Evolutionary conservation across 2,797 vertebrate species (phyloP), one percentile per base, ranked within the genome.

Genomic region (Eulemur albifrons): DNA sequence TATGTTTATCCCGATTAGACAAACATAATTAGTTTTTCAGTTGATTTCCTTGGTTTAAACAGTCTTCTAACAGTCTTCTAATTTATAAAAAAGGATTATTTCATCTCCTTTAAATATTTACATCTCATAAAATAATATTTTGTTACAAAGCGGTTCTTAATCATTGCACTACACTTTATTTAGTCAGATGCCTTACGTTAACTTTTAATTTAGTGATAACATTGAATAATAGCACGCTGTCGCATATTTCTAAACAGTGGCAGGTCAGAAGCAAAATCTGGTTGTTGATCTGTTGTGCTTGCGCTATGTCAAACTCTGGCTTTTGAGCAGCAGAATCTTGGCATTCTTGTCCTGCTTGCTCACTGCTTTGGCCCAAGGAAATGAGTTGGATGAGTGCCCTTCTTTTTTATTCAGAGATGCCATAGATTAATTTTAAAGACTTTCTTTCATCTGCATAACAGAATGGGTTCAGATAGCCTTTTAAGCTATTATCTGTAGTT

Each of bases 371-470:
- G 94, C 93, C 97, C 89, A 97, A 96, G 95, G 94, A 93, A 97
- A 96, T 40, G 92, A 95, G 79, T 95, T 97, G 96, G 97, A 97
- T 87, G 69, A 94, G 72, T 97, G 94, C 93, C 94, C 67, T 93
- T 90, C 63, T 97, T 96, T 94, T 73, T 93, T 90, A 95, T 97
- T 97, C 93, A 86, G 94, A 97, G 97, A 97, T 95, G 98, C 97
- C 90, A 96, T 88, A 97, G 97, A 97, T 97, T 96, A 97, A 98
- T 98, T 96, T 97, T 97, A 97, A 98, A 98, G 97, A 93, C 97
- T 98, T 96, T 97, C 95, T 98, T 98, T 98, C 98, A 98, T 97
- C 98, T 98, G 23, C 88, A 89, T 88, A 97, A 96, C 86, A 98
- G 97, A 96, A 89, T 93, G 94, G 95, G 89, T 98, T 98, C 96